A percentile compares a stretch with the other conserved stretches of the same genome.
These are phyloP conservation scores for Callyntrura guangdongensis DNA, from an alignment of 2,888 invertebrate species.

Conservation along the genomic window DNA sequence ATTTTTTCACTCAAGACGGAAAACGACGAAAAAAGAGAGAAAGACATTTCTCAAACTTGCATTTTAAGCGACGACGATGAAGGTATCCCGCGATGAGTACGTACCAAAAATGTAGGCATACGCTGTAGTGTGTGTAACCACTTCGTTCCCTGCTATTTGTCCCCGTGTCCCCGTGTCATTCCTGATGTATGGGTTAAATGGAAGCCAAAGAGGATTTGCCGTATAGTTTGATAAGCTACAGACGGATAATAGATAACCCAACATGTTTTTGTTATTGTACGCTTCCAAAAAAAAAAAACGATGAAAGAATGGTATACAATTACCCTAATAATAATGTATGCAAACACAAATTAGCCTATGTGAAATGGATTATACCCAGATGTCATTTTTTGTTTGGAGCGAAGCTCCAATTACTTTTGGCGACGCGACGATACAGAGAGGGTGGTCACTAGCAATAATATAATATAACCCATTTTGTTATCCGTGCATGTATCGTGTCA, in stretches of 20 bases:
- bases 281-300: neutral
- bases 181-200: neutral
- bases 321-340: neutral
- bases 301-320: neutral
- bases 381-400: neutral
- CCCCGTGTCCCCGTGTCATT: slow-evolving; percentile 1
- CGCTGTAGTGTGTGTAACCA: slow-evolving; percentile 2
- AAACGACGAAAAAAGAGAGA: neutral
- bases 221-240: neutral
- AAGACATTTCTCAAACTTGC: slow-evolving; percentile 18
- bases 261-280: neutral
- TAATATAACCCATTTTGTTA: too few species aligned
- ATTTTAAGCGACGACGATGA: neutral
- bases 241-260: neutral
- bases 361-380: neutral
- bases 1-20: neutral
- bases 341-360: neutral
- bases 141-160: slow-evolving; percentile 10
- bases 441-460: neutral
- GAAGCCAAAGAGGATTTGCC: neutral
- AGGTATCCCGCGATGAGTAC: neutral
- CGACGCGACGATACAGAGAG: neutral
- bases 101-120: slow-evolving; percentile 28
- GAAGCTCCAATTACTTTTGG: neutral
- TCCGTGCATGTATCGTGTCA: neutral